Base-by-base conservation (phyloP, 2,888 invertebrate species). In the Orthosia gothica region DNA sequence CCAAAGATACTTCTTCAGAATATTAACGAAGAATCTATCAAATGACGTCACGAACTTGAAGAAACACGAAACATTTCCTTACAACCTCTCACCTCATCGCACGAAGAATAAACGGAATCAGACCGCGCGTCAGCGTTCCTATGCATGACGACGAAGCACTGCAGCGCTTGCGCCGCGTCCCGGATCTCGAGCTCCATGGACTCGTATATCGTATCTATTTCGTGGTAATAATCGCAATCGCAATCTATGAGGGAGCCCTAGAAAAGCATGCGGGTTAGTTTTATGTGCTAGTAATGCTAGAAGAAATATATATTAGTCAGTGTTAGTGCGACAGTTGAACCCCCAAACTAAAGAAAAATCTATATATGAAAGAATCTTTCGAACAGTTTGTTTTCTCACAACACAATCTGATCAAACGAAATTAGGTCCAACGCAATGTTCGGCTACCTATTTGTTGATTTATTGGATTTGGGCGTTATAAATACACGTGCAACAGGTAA, bases 151-250 rank as follows among this genome's bases (percentile, higher is more conserved):
- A 89, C 85, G 88, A 93, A 95, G 82, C 88, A 90, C 70, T 91
- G 89, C 69, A 94, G 90, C 82, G 94, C 93, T 58, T 91, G 92
- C 54, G 88, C 87, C 64, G 89, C 89, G 73, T 94, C 94, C 80
- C 91, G 91, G 76, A 85, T 83, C 59, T 94, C 92, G 49, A 89
- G 82, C 79, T 95, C 95, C 0, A 90, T 90, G 1, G 90, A 88
- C 85, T 96, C 96, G 85, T 93, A 93, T 89, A 96, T 96, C 1
- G 96, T 95, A 64, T 94, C 94, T 80, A 95, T 94, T 75, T 95
- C 95, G 86, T 96, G 96, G 83, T 94, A 90, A 85, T 90, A 92
- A 66, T 94, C 94, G 54, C 78, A 26, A 55, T 93, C 92, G 81
- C 87, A 82, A 76, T 89, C 88, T 83, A 91, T 59, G 40, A 83